phyloP scores from a whole-genome alignment of 2,797 vertebrate species.

The Esox masquinongy region DNA sequence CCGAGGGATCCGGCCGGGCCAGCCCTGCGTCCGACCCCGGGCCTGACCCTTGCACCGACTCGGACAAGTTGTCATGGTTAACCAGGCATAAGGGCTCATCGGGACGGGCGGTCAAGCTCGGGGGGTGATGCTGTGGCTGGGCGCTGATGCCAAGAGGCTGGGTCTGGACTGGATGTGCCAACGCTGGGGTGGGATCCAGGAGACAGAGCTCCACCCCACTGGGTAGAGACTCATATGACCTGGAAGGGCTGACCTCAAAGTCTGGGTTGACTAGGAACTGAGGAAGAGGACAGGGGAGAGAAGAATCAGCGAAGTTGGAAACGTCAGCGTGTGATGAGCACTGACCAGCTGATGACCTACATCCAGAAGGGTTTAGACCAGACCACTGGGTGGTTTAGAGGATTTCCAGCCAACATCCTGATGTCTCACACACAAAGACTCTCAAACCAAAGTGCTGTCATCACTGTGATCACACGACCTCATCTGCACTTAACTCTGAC shows the following conservation, averaged over 20 bases:
- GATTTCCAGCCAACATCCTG: not conserved
- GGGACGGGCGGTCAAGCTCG: not conserved
- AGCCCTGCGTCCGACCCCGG: not conserved
- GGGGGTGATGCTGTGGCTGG: not conserved
- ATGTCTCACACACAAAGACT: not conserved
- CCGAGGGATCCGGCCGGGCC: conserved; percentile 2
- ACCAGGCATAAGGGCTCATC: not conserved
- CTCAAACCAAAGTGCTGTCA: not conserved
- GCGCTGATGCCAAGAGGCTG: not conserved
- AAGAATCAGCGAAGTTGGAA: not conserved
- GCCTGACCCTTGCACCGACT: not conserved
- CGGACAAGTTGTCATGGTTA: not conserved
- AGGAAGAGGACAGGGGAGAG: not conserved
- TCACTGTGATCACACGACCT: not conserved
- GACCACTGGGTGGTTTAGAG: conserved; percentile 1
- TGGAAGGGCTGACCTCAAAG: not conserved
- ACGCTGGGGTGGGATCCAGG: conserved; percentile 9
- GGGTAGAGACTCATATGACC: conserved; percentile 2
- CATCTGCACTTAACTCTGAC: not conserved
- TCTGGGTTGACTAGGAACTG: conserved; percentile 23
- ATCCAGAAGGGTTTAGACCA: not conserved
- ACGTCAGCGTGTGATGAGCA: not conserved
- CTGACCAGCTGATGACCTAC: conserved; percentile 5
- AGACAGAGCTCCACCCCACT: conserved; percentile 39
- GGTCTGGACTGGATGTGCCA: conserved; percentile 1